These are phyloP conservation scores for Martes martes DNA, from an alignment of 2,113 vertebrate genomes.

Conservation along the genomic window DNA sequence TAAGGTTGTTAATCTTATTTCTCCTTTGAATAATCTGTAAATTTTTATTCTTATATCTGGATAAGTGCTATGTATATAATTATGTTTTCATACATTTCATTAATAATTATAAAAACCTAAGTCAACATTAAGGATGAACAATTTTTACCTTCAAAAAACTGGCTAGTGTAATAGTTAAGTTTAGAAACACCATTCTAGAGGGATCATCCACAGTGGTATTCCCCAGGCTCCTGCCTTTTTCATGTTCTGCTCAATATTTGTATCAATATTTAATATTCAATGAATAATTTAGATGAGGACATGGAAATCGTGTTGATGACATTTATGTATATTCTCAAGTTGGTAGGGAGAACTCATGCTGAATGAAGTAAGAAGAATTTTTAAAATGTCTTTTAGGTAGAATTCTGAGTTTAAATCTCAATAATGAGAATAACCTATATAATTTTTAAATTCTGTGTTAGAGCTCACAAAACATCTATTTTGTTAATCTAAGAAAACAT, in stretches of 20 bases:
- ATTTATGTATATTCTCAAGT: not conserved
- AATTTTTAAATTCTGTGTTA: conserved; percentile 1
- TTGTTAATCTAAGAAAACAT: not conserved
- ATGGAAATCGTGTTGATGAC: not conserved
- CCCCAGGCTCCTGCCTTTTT: not conserved
- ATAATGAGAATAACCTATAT: not conserved
- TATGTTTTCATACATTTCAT: not conserved
- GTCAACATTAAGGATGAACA: not conserved
- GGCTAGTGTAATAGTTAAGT: not conserved
- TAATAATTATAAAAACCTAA: not conserved
- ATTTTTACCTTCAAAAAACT: not conserved
- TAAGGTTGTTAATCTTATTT: not conserved
- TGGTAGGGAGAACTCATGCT: not conserved
- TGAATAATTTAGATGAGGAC: conserved; percentile 37
- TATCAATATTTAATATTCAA: conserved; percentile 24
- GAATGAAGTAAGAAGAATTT: not conserved
- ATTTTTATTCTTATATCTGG: not conserved
- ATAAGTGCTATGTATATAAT: not conserved
- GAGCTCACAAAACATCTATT: not conserved
- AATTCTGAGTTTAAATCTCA: conserved; percentile 25
- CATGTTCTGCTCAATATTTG: conserved; percentile 9
- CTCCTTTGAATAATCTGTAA: not conserved
- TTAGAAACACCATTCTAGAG: not conserved
- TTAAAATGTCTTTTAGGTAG: not conserved
- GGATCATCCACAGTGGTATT: not conserved